A percentile compares a stretch with the other conserved stretches of the same genome.
Conservation (phyloP, 2,888 invertebrate genomes). For the Hololepta plana region DNA sequence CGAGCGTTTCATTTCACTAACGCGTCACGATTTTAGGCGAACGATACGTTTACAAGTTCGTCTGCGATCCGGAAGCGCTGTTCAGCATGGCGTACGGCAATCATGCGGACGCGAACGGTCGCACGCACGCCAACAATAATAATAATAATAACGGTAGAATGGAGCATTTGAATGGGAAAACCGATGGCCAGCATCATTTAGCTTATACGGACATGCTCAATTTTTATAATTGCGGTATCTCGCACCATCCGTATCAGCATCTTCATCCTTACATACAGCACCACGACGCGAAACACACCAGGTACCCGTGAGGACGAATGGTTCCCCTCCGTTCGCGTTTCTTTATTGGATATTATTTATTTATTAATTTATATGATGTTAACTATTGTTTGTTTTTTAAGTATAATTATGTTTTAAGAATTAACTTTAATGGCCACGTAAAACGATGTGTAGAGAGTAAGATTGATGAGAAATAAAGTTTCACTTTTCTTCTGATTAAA, state of each 20-base stretch:
- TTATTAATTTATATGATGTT: no score
- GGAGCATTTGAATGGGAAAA: slow-evolving; percentile 11
- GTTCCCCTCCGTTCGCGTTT: no score
- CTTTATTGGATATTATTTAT: no score
- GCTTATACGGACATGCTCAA: slow-evolving; percentile 29
- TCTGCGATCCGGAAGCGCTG: slow-evolving; percentile 83
- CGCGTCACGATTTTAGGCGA: slow-evolving; percentile 45
- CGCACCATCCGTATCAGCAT: slow-evolving; percentile 25
- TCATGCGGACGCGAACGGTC: slow-evolving; percentile 11
- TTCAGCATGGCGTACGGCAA: slow-evolving; percentile 63
- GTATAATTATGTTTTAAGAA: no score
- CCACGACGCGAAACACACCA: slow-evolving; percentile 17
- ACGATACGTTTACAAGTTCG: slow-evolving; percentile 91
- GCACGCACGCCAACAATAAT: neutral
- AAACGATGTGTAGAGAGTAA: no score
- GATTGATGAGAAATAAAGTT: no score
- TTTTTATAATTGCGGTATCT: slow-evolving; percentile 26
- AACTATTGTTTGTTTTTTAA: no score
- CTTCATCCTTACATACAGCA: slow-evolving; percentile 24
- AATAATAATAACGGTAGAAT: neutral
- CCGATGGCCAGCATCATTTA: slow-evolving; percentile 22
- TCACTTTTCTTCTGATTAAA: no score
- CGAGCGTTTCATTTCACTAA: neutral
- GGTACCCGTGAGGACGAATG: slow-evolving; percentile 18
- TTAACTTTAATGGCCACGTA: no score